A percentile compares a stretch with the other conserved stretches of the same genome.
These are phyloP conservation scores for Characodon lateralis DNA, from an alignment of 2,797 vertebrate genomes.

Conservation along the genomic window DNA sequence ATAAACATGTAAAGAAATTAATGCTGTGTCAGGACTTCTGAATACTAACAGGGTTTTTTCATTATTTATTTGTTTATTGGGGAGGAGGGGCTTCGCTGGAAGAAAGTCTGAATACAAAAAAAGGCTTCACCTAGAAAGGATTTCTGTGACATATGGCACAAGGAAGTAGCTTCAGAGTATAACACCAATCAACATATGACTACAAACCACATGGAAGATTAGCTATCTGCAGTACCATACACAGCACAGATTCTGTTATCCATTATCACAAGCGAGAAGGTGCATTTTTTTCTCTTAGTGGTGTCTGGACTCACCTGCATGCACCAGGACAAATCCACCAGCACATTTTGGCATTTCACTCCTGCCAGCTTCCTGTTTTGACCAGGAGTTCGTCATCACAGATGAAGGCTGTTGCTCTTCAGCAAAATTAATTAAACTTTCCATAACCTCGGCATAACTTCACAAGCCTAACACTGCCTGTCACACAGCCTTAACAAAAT, in stretches of 20 bases:
- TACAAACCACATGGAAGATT: not conserved
- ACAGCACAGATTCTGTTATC: not conserved
- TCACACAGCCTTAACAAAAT: conserved; percentile 45
- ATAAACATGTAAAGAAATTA: not conserved
- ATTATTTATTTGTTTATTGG: not conserved
- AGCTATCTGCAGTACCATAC: not conserved
- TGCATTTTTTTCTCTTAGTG: not conserved
- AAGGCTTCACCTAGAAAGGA: not conserved
- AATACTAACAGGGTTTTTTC: no score
- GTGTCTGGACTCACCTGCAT: conserved; percentile 87
- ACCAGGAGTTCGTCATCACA: conserved; percentile 79
- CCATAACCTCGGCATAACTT: conserved; percentile 88
- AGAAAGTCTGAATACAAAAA: not conserved
- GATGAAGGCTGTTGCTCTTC: conserved; percentile 86
- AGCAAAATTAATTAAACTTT: conserved; percentile 86
- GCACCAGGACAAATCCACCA: conserved; percentile 97
- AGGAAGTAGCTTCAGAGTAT: not conserved
- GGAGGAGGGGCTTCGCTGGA: not conserved
- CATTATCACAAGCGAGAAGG: no score
- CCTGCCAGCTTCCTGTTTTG: conserved; percentile 80
- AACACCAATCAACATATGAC: not conserved
- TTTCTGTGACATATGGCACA: not conserved
- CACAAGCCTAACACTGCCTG: conserved; percentile 74
- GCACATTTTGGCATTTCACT: conserved; percentile 80
- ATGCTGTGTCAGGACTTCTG: not conserved